These are phyloP conservation scores for Cantharis rustica DNA, from an alignment of 2,888 invertebrate species.

Conservation along the genomic window DNA sequence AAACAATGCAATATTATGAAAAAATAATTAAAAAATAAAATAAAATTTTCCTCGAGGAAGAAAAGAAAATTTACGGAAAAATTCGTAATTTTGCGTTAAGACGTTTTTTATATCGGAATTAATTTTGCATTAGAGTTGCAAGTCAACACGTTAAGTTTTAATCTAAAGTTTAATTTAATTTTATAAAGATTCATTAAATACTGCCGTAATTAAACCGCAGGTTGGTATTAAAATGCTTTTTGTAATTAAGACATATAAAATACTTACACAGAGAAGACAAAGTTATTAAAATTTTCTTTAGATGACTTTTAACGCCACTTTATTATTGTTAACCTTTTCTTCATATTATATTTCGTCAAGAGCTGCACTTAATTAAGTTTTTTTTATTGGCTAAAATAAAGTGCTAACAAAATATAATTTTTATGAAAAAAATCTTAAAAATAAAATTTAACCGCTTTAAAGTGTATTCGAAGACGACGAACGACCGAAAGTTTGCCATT, in stretches of 20 bases:
- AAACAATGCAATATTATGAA: not conserved
- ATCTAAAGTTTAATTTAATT: conserved; percentile 27
- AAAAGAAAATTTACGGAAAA: too few relatives aligned
- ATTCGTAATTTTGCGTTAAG: not conserved
- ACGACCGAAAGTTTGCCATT: too few relatives aligned
- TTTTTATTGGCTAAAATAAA: not conserved
- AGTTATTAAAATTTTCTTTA: conserved; percentile 9
- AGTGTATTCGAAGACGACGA: too few relatives aligned
- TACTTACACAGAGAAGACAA: conserved; percentile 11
- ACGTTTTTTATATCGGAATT: not conserved
- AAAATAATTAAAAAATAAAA: not conserved
- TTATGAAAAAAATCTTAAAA: not conserved
- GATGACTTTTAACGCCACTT: not conserved
- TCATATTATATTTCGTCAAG: not conserved
- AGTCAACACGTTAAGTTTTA: conserved; percentile 1
- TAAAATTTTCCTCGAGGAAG: not conserved
- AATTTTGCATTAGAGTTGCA: not conserved
- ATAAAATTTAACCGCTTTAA: too few relatives aligned
- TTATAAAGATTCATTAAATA: conserved; percentile 26
- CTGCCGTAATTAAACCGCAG: conserved; percentile 29
- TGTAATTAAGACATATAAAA: conserved; percentile 23
- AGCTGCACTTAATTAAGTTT: not conserved
- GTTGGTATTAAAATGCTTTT: conserved; percentile 29
- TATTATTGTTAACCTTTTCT: not conserved
- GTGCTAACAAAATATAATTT: not conserved